phyloP scores from a whole-genome alignment of 2,113 vertebrate species.

The Chlamydotis undulata region DNA sequence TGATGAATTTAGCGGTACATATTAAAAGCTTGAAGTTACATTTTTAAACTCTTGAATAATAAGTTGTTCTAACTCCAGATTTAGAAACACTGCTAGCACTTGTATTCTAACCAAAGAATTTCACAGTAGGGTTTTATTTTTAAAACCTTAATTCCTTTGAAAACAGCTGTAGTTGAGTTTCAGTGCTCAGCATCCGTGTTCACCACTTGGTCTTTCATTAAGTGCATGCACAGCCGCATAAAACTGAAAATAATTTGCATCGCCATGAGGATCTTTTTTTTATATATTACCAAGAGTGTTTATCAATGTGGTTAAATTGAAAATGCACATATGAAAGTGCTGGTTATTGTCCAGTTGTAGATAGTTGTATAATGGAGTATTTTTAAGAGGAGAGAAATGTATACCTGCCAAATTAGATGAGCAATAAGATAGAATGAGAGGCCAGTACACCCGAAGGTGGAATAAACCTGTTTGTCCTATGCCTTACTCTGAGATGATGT shows the following conservation, averaged over 20 bases:
- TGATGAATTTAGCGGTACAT: background rate
- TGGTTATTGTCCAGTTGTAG: conserved; percentile 35
- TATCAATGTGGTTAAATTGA: background rate
- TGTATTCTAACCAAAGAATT: conserved; percentile 79
- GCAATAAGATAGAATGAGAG: conserved; percentile 71
- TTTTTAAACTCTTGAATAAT: conserved; percentile 3
- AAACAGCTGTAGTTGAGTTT: conserved; percentile 15
- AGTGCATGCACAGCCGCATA: background rate
- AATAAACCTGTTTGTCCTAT: conserved; percentile 70
- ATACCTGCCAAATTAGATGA: conserved; percentile 58
- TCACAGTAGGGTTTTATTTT: conserved; percentile 42
- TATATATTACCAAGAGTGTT: background rate
- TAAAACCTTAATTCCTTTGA: conserved; percentile 29
- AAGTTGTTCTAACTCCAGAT: conserved; percentile 45
- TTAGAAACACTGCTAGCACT: conserved; percentile 48
- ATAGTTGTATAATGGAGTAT: conserved; percentile 44
- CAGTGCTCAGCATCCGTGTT: conserved; percentile 29
- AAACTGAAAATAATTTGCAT: conserved; percentile 36
- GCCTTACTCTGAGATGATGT: conserved; percentile 65
- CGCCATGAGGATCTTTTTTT: background rate
- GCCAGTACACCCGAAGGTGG: conserved; percentile 51
- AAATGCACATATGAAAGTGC: background rate
- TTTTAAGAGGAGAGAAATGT: conserved; percentile 35
- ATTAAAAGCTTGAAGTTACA: background rate
- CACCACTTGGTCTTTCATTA: background rate